Evolutionary conservation across 2,797 vertebrate genomes (phyloP), one percentile per base, ranked within the genome.

Genomic region (Mastacembelus armatus): DNA sequence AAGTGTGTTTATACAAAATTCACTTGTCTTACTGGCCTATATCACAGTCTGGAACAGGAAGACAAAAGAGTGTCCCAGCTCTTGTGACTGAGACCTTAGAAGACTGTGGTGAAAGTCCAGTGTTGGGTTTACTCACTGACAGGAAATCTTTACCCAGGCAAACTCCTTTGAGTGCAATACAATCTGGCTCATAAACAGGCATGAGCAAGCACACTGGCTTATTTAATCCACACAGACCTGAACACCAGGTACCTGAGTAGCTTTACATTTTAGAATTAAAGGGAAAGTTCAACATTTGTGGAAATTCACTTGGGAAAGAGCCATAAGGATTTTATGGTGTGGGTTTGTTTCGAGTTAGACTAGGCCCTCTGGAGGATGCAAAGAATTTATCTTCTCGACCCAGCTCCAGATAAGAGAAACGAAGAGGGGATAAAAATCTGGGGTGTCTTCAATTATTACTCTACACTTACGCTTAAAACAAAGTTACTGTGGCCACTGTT

Each of bases 101-200:
- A 36, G 62, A 24, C 45, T 58, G 26, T 49, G 5, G 63, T 43
- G 71, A 66, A 61, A 44, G 57, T 78, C 14, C 19, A 47, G 74
- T 77, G 70, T 77, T 21, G 3, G 42, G 72, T 77, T 78, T 18
- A 52, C 57, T 39, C 32, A 12, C 14, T 19, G 48, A 42, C 40
- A 62, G 67, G 36, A 36, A 56, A 32, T 32, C 58, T 56, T 52
- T 38, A 24, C 0, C 5, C 5, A 42, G 57, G 71, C 59, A 65
- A 75, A 80, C 26, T 26, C 44, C 32, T 65, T 1, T 6, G 62
- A 59, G 55, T 21, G 48, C 43, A 29, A 65, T 4, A 57, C 61
- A 54, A 63, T 52, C 38, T 14, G 60, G 32, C 33, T 57, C 32
- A 44, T 62, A 15, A 51, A 49, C 27, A 72, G 40, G 11, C 15